Evolutionary conservation across 2,888 invertebrate species (phyloP), one percentile per base, ranked within the genome.

Genomic region (Noctua janthe): DNA sequence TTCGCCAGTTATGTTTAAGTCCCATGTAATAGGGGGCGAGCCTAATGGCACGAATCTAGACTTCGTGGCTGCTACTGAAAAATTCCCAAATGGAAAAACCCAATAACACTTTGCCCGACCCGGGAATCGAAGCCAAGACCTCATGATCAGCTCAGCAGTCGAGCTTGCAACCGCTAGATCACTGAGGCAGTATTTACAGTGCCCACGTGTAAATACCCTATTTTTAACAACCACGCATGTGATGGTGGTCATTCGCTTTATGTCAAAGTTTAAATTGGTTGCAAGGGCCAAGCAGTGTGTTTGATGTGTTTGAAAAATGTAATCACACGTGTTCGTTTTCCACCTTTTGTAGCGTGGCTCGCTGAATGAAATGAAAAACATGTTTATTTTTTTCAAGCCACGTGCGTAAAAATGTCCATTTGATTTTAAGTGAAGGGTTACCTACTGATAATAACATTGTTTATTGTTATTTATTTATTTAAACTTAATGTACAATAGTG

Each of bases 261-360:
- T 84, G 88, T 89, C 91, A 86, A 92, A 92, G 85, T 92, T 92
- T 91, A 90, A 92, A 93, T 92, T 91, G 91, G 85, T 78, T 70
- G 70, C 47, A 54, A 83, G 87, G 83, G 64, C 66, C 67, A 43
- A 69, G 81, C 87, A 56, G 87, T 90, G 88, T 84, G 89, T 91
- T 91, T 89, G 92, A 91, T 90, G 86, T 90, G 87, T 89, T 88
- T 86, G 84, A 88, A 90, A 91, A 91, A 76, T 81, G 74, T 91
- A 90, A 90, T 91, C 87, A 90, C 84, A 85, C 87, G 72, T 75
- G 78, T 79, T 69, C 71, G 75, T 56, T 56, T 47, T 86, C 2
- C 17, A 71, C 35, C 29, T 78, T 85, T 86, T 79, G 79, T 64
- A 17, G 51, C 73, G 64, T 66, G 47, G 3, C 29, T 51, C 56